Base-by-base conservation (phyloP, 2,797 vertebrate species). In the Danio tinwini region DNA sequence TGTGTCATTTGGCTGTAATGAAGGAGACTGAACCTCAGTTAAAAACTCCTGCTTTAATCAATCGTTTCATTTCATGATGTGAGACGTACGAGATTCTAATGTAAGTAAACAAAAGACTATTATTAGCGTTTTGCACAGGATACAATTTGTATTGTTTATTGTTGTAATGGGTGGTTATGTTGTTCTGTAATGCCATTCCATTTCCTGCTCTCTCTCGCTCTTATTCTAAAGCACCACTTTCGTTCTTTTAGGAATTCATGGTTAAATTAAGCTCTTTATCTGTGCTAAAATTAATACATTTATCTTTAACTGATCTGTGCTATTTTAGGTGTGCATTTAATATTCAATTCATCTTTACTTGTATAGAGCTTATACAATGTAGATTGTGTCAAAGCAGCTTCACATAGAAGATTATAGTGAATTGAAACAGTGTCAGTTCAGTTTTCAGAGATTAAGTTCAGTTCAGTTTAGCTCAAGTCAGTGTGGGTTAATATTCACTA, bases 131-230 rank as follows among this genome's bases (percentile, higher is more conserved):
- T 40, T 53, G 53, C 37, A 52, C 63, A 17, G 58, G 17, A 7
- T 71, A 74, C 59, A 65, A 68, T 68, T 52, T 58, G 62, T 64
- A n/a, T 29, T 83, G 53, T 81, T 83, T 81, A 74, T 76, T 78
- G 42, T 63, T 77, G 55, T 56, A 75, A 45, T 70, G 74, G 78
- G 67, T 53, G 45, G 70, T 58, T 53, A 42, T 76, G 42, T 69
- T 61, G 29, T 17, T 13, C 52, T 80, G 58, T 76, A 42, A 75
- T 64, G 65, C 42, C 74, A 82, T 76, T 78, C 81, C 17, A 78
- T 86, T 81, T 85, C 80, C 45, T 62, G 44, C 29, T 29, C 64
- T 65, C 70, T 55, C 42, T 63, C 6, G 12, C 69, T 64, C 14
- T 9, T 56, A 69, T 11, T 50, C 76, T 42, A 2, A 62, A 40